Evolutionary conservation across 1,140 invertebrate genomes (phyloP), one percentile per base, ranked within the genome.

Genomic region (Cotesia glomerata): DNA sequence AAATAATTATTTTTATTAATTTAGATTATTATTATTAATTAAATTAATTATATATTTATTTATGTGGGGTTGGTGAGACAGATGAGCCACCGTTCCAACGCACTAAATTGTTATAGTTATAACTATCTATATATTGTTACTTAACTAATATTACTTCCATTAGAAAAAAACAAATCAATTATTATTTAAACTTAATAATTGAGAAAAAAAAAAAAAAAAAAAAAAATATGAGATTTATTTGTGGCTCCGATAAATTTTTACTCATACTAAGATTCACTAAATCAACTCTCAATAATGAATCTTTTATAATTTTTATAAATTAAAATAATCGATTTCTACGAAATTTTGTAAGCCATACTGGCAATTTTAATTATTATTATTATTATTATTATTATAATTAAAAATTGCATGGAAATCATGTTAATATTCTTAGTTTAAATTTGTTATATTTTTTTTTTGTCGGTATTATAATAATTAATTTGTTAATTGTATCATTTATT

Each of bases 71-170:
- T 78, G 73, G 45, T 76, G 36, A 74, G 26, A 70, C 77, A 56
- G 78, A 67, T 72, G 72, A 76, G 70, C 76, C 76, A 75, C 67
- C 70, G 71, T 74, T 79, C 70, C 64, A 69, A 78, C 72, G 76
- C 75, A 75, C 78, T 78, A 78, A 81, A 78, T 79, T 78, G 75
- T 81, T 78, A 76, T 77, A 73, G 75, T 81, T 78, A 76, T 77
- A 73, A 76, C 71, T 81, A 75, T 79, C 78, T 74, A 72, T 45
- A 45, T 76, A 77, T 81, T 81, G 79, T 81, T 81, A 78, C 79
- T 78, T 79, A 78, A 81, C 73, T 80, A 78, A 80, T 80, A 79
- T 77, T 80, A 76, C 77, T 78, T 70, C 72, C 78, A 68, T 78
- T 76, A 75, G 73, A 75, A 72, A 72, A 78, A 78, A 79, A 75